A percentile compares a stretch with the other conserved stretches of the same genome.
phyloP scores from a whole-genome alignment of 2,797 vertebrate genomes.

The Vireo griseus region DNA sequence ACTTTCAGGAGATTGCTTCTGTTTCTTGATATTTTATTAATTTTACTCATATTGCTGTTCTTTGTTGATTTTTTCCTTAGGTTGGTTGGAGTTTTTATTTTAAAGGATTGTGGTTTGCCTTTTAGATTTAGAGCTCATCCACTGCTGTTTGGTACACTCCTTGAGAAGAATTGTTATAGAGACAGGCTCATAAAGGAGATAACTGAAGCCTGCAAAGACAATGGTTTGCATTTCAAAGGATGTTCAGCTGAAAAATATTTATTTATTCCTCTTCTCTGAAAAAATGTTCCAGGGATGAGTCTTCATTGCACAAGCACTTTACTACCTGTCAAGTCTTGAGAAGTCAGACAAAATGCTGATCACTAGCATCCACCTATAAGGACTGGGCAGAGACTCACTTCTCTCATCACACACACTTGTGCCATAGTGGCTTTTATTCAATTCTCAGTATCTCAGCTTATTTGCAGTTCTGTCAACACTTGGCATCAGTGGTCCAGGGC shows the following conservation, averaged over 20 bases:
- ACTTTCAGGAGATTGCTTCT: background rate
- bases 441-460: background rate
- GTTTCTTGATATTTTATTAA: background rate
- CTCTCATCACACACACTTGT: background rate
- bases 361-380: background rate
- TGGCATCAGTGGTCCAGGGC: background rate
- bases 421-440: background rate
- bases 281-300: background rate
- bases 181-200: background rate
- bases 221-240: background rate
- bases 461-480: background rate
- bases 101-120: background rate
- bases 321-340: background rate
- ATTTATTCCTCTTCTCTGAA: background rate
- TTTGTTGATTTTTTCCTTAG: background rate
- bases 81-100: background rate
- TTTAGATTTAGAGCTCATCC: background rate
- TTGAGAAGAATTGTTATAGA: background rate
- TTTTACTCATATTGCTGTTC: background rate
- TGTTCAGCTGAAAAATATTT: background rate
- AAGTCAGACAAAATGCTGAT: background rate
- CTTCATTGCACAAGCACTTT: background rate
- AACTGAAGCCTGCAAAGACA: background rate
- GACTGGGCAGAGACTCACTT: background rate
- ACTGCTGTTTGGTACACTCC: background rate